Evolutionary conservation across 2,888 invertebrate species (phyloP), one percentile per base, ranked within the genome.

Genomic region (Diploptera punctata): DNA sequence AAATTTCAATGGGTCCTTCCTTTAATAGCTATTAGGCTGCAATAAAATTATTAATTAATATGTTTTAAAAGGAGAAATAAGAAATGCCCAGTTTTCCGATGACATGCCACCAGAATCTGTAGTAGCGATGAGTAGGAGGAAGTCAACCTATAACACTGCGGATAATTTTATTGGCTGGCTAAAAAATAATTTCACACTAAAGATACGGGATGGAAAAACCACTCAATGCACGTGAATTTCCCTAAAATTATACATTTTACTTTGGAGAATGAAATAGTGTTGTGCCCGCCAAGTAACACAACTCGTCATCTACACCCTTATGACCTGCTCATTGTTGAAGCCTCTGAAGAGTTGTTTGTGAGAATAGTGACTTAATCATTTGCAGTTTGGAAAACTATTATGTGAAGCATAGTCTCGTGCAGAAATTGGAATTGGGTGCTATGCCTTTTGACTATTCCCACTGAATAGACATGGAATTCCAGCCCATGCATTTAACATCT

Each of bases 61-160:
- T 18, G 76, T 80, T 61, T 74, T 79, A 54, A 79, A 79, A 75
- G 79, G 80, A 2, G 78, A 78, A 74, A 77, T 77, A 70, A 71
- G 76, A 60, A 79, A 78, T 62, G 29, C 62, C 10, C 78, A 80
- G 71, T 79, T 77, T 68, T 69, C 73, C 52, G 78, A 79, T 65
- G 77, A 77, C 24, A 43, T n/a, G n/a, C n/a, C n/a, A n/a, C n/a
- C n/a, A n/a, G n/a, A n/a, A n/a, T n/a, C n/a, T n/a, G n/a, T n/a
- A 38, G 44, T 65, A 13, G 19, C 43, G 16, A 43, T 1, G 21
- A 76, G 79, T 76, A 75, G 77, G 16, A 75, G 78, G 62, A 79
- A 79, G 69, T 78, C 79, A 18, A 76, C 76, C 10, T 79, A 77
- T 68, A 74, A 77, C 10, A 79, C 75, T 62, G 74, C 71, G 18